Base-by-base conservation (phyloP, 2,113 vertebrate genomes). In the Aramus guarauna region DNA sequence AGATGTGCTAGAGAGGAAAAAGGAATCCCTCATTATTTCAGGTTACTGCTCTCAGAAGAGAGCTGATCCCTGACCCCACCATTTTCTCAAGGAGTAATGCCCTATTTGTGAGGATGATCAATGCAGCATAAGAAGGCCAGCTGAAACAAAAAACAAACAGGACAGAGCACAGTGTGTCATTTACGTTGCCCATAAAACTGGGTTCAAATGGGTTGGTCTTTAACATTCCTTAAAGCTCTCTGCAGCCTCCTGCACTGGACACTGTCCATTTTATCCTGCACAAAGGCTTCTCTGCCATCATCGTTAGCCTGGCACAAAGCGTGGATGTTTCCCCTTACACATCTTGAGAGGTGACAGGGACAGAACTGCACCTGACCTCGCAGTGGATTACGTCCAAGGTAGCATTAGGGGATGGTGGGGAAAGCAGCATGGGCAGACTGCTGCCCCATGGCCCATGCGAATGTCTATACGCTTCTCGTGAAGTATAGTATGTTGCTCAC, bases 241-340 rank as follows among this genome's bases (percentile, higher is more conserved):
- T 27, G 32, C 45, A 21, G 0, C 3, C 58, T 71, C 34, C 36
- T 66, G 71, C 55, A 8, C 43, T 55, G 53, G 9, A 50, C 22
- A 15, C 19, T 15, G 19, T 11, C 43, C 23, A 0, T 36, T 39
- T 10, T 59, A 21, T 16, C 79, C 34, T 56, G 22, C 43, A 39
- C 62, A 56, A 53, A 18, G 68, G 74, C 55, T 89, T 5, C 80
- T 48, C 36, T 80, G 75, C 73, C 86, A n/a, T 2, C 36, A 11
- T 5, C 47, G 6, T 0, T 6, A 60, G 66, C 59, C 63, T 45
- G 71, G 37, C 68, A 37, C 12, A 2, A 45, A 47, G 34, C 0
- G 1, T 36, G 47, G 24, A 7, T 15, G 3, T 2, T 36, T 62
- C 71, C 47, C 41, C 11, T 13, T 1, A 0, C 0, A 15, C 36